Base-by-base conservation (phyloP, 1,140 invertebrate species). In the Yoshiicerus persimilis region DNA sequence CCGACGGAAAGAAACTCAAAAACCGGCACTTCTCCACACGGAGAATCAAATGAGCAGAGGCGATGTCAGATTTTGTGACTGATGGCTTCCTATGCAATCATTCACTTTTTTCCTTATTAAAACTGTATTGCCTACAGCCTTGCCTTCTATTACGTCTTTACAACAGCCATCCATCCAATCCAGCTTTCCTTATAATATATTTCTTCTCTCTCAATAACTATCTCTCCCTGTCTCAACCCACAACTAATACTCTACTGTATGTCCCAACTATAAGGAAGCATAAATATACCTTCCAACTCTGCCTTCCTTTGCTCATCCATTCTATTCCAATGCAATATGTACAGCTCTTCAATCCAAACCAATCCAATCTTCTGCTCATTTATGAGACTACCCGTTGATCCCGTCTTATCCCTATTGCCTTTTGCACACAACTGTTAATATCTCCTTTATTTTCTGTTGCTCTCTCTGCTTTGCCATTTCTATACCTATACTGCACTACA, bases 71-170 rank as follows among this genome's bases (percentile, higher is more conserved):
- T 64, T 86, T 47, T 62, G 66, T 89, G 89, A 89, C 89, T 89
- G 89, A 89, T 89, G 89, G 89, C 84, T 89, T 89, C 89, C 89
- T 88, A 88, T 89, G 87, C 77, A 87, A 89, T 89, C 89, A 87
- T 83, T 88, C 87, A 89, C 87, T 87, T 89, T 89, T 87, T 89
- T 77, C 84, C 89, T 89, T 89, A 87, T 87, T 87, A 89, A 89
- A 87, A 85, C 80, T 87, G 34, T 86, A 84, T 70, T 70, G 88
- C 75, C 86, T 87, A 41, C 86, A 89, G 75, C 84, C 39, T 87
- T 84, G 38, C 23, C 30, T 84, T 38, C n/a, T 38, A 30, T 70
- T 56, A 20, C 62, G 30, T 75, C 66, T 70, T 70, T 30, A 30
- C 66, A 30, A 4, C 30, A 30, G 16, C 30, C 66, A 70, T 70